Evolutionary conservation across 1,140 invertebrate genomes (phyloP).

Genomic region (Melanaphis sacchari): DNA sequence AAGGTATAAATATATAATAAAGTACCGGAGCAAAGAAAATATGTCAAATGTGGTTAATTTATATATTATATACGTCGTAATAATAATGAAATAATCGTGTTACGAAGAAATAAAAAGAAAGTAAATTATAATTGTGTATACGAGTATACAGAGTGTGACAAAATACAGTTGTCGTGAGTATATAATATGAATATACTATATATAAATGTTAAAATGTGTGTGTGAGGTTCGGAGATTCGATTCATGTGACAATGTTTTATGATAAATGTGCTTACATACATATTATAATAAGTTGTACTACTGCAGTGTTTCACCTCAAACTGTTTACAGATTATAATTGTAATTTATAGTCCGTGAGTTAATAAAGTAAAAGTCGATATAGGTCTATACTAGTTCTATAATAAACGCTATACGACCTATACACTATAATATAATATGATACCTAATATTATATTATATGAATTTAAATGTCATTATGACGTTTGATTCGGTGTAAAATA

Average conservation of each 20-base stretch:
- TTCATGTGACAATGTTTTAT: slow-evolving; percentile 36
- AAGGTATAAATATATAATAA: neutral
- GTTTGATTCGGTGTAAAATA: neutral
- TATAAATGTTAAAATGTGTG: neutral
- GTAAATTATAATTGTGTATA: slow-evolving; percentile 12
- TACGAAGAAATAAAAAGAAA: neutral
- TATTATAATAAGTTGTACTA: neutral
- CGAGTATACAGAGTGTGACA: slow-evolving; percentile 32
- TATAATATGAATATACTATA: neutral
- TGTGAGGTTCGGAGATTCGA: slow-evolving; percentile 18
- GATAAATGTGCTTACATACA: slow-evolving; percentile 17
- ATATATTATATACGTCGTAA: slow-evolving; percentile 24
- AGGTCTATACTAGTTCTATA: slow-evolving; percentile 26
- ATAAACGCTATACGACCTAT: neutral
- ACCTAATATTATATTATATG: neutral
- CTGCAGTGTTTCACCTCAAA: slow-evolving; percentile 22
- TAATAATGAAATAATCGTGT: slow-evolving; percentile 41
- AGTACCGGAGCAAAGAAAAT: slow-evolving; percentile 7
- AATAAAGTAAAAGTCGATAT: slow-evolving; percentile 45
- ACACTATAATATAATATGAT: neutral
- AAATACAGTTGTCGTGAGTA: slow-evolving; percentile 26
- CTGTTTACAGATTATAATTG: slow-evolving; percentile 42
- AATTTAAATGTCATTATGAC: neutral
- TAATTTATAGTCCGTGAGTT: slow-evolving; percentile 43
- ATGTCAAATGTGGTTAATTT: slow-evolving; percentile 47